These are phyloP conservation scores for Frankliniella fusca DNA, from an alignment of 2,888 invertebrate species.

Conservation along the genomic window DNA sequence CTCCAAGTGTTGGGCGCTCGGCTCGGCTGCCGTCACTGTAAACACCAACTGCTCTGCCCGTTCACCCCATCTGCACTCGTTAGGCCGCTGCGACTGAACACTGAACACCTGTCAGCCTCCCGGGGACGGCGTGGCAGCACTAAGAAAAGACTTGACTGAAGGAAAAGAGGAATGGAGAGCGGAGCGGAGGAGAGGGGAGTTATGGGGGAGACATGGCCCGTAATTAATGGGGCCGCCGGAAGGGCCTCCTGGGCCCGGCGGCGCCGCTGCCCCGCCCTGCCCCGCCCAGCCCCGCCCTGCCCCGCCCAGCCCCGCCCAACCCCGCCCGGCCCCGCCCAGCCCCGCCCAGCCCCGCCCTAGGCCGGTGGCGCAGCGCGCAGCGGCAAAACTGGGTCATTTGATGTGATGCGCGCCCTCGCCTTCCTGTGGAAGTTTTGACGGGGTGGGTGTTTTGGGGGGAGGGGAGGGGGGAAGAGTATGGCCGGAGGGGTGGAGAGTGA, in stretches of 20 bases:
- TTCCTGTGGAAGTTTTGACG: not conserved
- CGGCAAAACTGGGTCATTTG: not conserved
- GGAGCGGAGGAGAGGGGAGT: not conserved
- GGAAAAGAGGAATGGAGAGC: not conserved
- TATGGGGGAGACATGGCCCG: not conserved
- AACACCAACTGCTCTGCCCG: too few species aligned
- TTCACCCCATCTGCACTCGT: too few species aligned
- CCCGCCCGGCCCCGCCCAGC: too few species aligned
- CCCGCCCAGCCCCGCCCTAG: not conserved
- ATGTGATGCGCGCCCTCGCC: not conserved
- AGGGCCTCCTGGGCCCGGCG: not conserved
- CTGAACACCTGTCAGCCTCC: too few species aligned
- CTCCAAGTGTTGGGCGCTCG: too few species aligned
- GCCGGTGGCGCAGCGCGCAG: not conserved
- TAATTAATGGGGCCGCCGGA: not conserved
- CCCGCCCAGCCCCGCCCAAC: too few species aligned
- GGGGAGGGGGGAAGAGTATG: not conserved
- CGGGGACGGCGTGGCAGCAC: too few species aligned
- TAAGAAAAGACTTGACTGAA: not conserved
- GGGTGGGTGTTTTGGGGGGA: constrained; percentile 19
- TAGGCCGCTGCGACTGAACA: too few species aligned
- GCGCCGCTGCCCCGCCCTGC: not conserved
- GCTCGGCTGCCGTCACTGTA: too few species aligned
- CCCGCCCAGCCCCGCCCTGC: not conserved
- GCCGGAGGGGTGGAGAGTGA: constrained; percentile 24